These are phyloP conservation scores for Automeris io DNA, from an alignment of 2,888 invertebrate genomes.

Conservation along the genomic window DNA sequence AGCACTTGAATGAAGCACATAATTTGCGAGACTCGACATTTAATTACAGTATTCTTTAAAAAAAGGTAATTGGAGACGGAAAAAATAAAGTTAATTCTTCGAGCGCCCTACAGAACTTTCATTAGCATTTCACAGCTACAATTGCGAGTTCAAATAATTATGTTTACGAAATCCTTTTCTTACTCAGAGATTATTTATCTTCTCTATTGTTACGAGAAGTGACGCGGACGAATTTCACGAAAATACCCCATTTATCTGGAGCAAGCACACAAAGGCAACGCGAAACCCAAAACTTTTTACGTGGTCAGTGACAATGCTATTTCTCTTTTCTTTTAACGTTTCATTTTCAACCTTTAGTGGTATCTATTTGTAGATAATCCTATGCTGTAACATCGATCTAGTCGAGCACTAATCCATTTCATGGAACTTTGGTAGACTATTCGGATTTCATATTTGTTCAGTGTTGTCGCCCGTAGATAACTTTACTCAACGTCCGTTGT, in stretches of 20 bases:
- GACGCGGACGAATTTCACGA: conserved; percentile 74
- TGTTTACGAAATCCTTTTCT: conserved; percentile 75
- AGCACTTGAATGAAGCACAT: conserved; percentile 19
- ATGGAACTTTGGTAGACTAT: conserved; percentile 36
- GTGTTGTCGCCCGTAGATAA: conserved; percentile 62
- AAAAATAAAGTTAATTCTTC: conserved; percentile 59
- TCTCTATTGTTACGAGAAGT: conserved; percentile 69
- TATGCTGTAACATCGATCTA: conserved; percentile 2
- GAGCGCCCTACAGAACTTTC: conserved; percentile 59
- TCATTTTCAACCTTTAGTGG: conserved; percentile 56
- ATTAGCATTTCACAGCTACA: conserved; percentile 69
- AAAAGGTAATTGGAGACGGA: conserved; percentile 59
- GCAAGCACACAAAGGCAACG: conserved; percentile 67
- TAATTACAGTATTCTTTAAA: conserved; percentile 60
- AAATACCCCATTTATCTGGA: conserved; percentile 72
- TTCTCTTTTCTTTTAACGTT: conserved; percentile 67
- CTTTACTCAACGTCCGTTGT: conserved; percentile 44
- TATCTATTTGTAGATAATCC: conserved; percentile 26
- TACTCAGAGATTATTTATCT: conserved; percentile 74
- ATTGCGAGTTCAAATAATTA: conserved; percentile 75
- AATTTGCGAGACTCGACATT: conserved; percentile 52
- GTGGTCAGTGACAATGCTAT: conserved; percentile 72
- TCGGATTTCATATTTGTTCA: conserved; percentile 57
- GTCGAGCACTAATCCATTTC: conserved; percentile 27
- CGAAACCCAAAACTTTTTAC: conserved; percentile 74